A percentile compares a stretch with the other conserved stretches of the same genome.
Conservation (phyloP, 2,113 vertebrate genomes). For the Brevimyrus niger region DNA sequence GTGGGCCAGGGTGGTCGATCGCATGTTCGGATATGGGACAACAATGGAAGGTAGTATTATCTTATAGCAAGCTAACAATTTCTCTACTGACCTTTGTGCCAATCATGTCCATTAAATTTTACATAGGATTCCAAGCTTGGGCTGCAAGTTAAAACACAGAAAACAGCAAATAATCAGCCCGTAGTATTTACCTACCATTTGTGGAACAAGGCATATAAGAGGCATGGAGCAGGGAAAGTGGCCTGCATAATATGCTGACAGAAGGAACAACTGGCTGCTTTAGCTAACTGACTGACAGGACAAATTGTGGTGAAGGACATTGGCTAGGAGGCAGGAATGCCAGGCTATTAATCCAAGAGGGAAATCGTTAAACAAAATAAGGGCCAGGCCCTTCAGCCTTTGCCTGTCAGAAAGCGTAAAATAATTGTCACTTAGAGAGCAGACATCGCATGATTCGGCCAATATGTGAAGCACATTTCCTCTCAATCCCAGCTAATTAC, state of each 20-base stretch:
- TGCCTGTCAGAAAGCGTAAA: not conserved
- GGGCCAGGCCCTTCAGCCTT: not conserved
- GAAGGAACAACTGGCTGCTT: not conserved
- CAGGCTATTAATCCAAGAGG: not conserved
- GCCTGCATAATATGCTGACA: not conserved
- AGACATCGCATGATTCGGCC: not conserved
- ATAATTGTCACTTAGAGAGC: not conserved
- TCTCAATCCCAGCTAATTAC: not conserved
- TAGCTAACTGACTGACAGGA: not conserved
- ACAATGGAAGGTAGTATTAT: not conserved
- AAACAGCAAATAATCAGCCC: not conserved
- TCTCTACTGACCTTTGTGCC: not conserved
- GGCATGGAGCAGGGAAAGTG: not conserved
- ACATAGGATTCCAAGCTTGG: not conserved
- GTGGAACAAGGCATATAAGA: not conserved
- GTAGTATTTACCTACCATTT: not conserved
- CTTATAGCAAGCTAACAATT: not conserved
- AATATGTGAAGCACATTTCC: not conserved
- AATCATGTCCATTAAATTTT: not conserved
- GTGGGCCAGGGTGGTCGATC: not conserved
- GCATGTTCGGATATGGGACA: not conserved
- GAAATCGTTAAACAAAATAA: not conserved
- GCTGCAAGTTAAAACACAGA: not conserved
- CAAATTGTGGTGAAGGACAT: not conserved
- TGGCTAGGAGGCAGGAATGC: not conserved